Conservation (phyloP, 2,888 invertebrate species). For the Sarcophaga subvicina region DNA sequence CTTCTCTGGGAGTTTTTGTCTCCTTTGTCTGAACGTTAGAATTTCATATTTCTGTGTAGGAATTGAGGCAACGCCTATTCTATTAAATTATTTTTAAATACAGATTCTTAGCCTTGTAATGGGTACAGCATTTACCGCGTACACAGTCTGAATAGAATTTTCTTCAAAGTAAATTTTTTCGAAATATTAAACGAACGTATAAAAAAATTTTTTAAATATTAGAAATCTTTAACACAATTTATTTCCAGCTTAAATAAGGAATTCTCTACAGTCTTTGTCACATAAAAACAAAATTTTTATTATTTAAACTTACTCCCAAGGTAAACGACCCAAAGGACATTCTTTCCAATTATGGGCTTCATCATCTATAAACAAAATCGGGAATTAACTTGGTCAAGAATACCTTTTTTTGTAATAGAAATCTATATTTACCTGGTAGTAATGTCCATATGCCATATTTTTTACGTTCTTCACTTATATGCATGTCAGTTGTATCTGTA, state of each 20-base stretch:
- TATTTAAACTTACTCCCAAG: conserved; percentile 73
- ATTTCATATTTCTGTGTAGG: no score
- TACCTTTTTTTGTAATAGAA: no score
- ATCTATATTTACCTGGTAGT: conserved; percentile 72
- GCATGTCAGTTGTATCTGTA: not conserved
- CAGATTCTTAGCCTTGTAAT: no score
- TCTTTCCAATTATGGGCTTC: conserved; percentile 75
- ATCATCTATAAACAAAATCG: conserved; percentile 63
- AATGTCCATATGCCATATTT: conserved; percentile 77
- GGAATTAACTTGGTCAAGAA: no score
- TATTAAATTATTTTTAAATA: no score
- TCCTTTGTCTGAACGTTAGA: no score
- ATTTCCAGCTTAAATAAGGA: not conserved
- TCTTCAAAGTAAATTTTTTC: no score
- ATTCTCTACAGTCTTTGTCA: conserved; percentile 10
- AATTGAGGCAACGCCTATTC: no score
- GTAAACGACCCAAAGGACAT: conserved; percentile 78
- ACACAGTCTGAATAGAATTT: no score
- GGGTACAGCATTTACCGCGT: no score
- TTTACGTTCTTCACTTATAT: conserved; percentile 14
- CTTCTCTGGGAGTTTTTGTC: no score
- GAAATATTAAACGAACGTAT: not conserved
- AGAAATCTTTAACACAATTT: not conserved
- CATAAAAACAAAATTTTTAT: not conserved
- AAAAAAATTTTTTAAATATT: not conserved